phyloP scores from a whole-genome alignment of 2,797 vertebrate genomes.

The Rhinatrema bivittatum region DNA sequence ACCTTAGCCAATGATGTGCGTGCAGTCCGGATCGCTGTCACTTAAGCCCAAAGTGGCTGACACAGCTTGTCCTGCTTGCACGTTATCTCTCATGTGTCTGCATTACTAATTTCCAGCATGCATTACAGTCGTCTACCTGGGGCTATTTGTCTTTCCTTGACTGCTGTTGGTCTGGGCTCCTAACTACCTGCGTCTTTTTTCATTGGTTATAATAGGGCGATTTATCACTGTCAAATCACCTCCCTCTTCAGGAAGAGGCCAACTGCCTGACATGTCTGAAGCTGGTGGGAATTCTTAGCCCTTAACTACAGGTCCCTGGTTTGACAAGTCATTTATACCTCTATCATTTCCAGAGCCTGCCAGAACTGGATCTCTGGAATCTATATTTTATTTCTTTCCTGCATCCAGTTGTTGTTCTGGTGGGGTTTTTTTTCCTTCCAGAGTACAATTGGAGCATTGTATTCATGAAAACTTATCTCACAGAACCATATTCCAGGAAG shows the following conservation, averaged over 20 bases:
- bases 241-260: conserved; percentile 18
- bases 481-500: conserved; percentile 13
- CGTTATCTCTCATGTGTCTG: not conserved
- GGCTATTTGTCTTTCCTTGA: conserved; percentile 19
- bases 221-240: conserved; percentile 29
- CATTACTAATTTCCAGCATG: conserved; percentile 14
- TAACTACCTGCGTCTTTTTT: conserved; percentile 35
- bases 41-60: no score
- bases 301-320: conserved; percentile 8
- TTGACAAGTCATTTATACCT: conserved; percentile 22
- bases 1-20: no score
- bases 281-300: no score
- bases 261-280: no score
- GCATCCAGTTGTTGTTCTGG: not conserved
- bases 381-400: conserved; percentile 4
- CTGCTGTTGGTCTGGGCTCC: conserved; percentile 19
- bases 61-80: not conserved
- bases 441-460: not conserved
- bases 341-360: conserved; percentile 6
- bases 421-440: conserved; percentile 21
- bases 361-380: conserved; percentile 6
- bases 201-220: conserved; percentile 25
- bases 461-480: conserved; percentile 26
- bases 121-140: not conserved
- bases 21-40: no score